A percentile compares a stretch with the other conserved stretches of the same genome.
These are phyloP conservation scores for Eurystomus gularis DNA, from an alignment of 2,113 vertebrate genomes.

Conservation along the genomic window DNA sequence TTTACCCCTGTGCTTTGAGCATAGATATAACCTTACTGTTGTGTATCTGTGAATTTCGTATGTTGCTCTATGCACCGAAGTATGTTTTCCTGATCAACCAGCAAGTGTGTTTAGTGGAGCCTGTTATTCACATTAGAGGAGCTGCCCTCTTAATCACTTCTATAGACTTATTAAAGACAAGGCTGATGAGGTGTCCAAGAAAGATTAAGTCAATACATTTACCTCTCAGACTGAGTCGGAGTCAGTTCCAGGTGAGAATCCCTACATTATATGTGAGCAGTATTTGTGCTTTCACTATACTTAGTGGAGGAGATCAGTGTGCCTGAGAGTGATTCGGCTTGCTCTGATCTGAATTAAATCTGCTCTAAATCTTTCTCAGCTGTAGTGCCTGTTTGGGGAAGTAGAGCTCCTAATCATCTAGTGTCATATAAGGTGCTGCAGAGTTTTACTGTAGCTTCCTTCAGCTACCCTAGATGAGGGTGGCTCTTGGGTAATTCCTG, in stretches of 20 bases:
- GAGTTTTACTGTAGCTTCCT: background rate
- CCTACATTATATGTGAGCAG: background rate
- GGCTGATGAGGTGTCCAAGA: background rate
- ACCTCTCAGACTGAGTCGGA: background rate
- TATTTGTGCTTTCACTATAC: background rate
- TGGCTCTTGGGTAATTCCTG: background rate
- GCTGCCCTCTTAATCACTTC: background rate
- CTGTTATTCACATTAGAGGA: background rate
- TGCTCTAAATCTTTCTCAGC: background rate
- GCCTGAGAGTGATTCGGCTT: background rate
- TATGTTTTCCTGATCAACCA: background rate
- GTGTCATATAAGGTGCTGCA: background rate
- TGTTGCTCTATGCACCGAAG: background rate
- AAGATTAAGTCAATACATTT: background rate
- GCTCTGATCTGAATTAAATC: background rate
- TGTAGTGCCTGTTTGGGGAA: background rate
- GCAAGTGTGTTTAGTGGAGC: background rate
- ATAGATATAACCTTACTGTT: background rate
- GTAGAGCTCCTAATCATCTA: background rate
- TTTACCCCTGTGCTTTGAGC: background rate
- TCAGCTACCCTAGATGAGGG: background rate
- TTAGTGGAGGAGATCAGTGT: background rate
- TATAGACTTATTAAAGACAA: background rate
- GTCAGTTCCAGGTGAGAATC: background rate
- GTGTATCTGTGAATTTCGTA: background rate